Evolutionary conservation across 2,888 invertebrate genomes (phyloP), one percentile per base, ranked within the genome.

Genomic region (Drosophila pseudotalamancana): DNA sequence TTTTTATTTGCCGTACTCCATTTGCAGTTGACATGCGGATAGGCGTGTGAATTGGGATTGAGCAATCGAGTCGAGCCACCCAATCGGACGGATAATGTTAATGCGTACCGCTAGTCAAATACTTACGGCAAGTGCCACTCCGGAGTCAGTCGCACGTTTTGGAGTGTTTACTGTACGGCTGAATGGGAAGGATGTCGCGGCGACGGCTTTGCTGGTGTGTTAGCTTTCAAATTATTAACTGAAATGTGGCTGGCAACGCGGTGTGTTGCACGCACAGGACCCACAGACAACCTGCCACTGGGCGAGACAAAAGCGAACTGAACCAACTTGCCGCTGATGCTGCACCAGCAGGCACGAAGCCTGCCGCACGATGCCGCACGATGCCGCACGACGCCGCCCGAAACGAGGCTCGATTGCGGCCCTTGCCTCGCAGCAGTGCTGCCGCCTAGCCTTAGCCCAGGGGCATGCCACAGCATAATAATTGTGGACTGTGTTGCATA

Each of bases 261-360:
- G 16, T n/a, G n/a, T n/a, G 16, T n/a, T 18, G 27, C 29, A 40
- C 23, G 35, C 27, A 46, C 31, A 48, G 48, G 39, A 42, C 39
- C 21, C 43, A 46, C 53, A 37, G n/a, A 67, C 72, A 66, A 81
- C 80, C 75, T 75, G 84, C 77, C 68, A 70, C 81, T 80, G 66
- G 75, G 80, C 75, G 72, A 72, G 64, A 74, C 70, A 64, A 72
- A 80, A 48, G 67, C 62, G 60, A 77, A 81, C 80, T 81, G 77
- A 83, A 67, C 37, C 34, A 32, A 46, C 34, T 29, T 21, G 43
- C 50, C 37, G 49, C 57, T 65, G 75, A 68, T 72, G 75, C 77
- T 65, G 64, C 62, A 66, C 32, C 18, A 14, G 31, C 1, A 4
- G 27, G 29, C 25, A 6, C n/a, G n/a, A n/a, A n/a, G n/a, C n/a